A percentile compares a stretch with the other conserved stretches of the same genome.
Conservation (phyloP, 2,888 invertebrate genomes). For the Cepaea hortensis region DNA sequence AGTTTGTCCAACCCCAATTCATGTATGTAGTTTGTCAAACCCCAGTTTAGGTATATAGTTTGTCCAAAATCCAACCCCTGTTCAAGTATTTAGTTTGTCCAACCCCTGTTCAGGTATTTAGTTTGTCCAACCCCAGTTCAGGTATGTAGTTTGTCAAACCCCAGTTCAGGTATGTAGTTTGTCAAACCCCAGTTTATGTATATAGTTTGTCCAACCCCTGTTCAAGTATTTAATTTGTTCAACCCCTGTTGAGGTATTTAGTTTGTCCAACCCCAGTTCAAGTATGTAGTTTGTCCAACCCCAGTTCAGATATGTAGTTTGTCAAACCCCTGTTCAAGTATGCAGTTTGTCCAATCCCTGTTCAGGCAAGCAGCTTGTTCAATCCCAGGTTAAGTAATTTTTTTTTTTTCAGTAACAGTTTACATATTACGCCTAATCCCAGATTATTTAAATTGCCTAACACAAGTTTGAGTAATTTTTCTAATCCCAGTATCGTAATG, state of each 20-base stretch:
- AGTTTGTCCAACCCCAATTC: neutral
- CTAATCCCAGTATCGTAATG: too few species aligned
- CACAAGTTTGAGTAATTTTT: neutral
- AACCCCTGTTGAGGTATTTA: conserved; percentile 86
- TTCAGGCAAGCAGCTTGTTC: neutral
- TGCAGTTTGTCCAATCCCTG: neutral
- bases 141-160: neutral
- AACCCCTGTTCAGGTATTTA: neutral
- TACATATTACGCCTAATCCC: neutral
- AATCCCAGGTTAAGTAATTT: neutral
- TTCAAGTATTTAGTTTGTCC: conserved; percentile 78
- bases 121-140: neutral
- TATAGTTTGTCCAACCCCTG: conserved; percentile 82
- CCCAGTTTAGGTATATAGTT: neutral
- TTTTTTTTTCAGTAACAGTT: neutral
- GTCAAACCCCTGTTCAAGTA: neutral
- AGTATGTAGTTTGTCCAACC: neutral
- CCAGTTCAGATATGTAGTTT: neutral
- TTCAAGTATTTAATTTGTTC: conserved; percentile 78
- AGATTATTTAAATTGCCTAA: neutral
- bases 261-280: neutral
- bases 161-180: neutral
- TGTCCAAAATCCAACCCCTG: conserved; percentile 82
- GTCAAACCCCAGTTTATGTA: neutral
- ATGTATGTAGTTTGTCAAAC: neutral